Evolutionary conservation across 2,888 invertebrate genomes (phyloP).

Genomic region (Mesoligia furuncula): DNA sequence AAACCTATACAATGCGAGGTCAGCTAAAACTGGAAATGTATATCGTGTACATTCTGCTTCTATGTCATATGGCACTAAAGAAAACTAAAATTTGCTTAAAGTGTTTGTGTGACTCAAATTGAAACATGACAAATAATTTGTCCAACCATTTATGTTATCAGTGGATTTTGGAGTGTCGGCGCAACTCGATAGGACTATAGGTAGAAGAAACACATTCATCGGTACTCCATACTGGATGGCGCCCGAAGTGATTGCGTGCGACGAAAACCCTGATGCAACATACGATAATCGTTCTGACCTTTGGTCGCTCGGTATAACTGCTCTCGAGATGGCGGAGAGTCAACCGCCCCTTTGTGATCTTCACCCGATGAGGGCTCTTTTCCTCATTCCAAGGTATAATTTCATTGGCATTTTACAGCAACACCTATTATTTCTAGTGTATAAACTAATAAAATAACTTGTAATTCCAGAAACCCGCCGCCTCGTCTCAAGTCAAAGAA

Average conservation of each 20-base stretch:
- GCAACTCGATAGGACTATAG: slow-evolving; percentile 99
- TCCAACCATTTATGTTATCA: slow-evolving; percentile 76
- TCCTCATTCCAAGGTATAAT: slow-evolving; percentile 95
- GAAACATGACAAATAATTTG: slow-evolving; percentile 21
- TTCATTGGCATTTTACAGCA: neutral
- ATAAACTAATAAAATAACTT: slow-evolving; percentile 2
- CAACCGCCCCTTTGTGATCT: slow-evolving; percentile 99
- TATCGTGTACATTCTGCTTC: slow-evolving; percentile 1
- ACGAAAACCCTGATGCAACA: slow-evolving; percentile 99
- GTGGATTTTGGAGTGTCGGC: slow-evolving; percentile 99
- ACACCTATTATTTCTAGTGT: neutral
- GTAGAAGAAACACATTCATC: slow-evolving; percentile 99
- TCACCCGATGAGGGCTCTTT: slow-evolving; percentile 99
- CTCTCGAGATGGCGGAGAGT: slow-evolving; percentile 99
- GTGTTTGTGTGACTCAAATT: slow-evolving; percentile 1
- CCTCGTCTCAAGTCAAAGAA: slow-evolving; percentile 99
- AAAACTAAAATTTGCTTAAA: neutral
- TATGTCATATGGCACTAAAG: neutral
- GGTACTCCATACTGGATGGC: slow-evolving; percentile 99
- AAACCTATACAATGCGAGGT: neutral
- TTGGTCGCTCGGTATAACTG: slow-evolving; percentile 98
- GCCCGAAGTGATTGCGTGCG: slow-evolving; percentile 99
- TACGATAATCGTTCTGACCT: slow-evolving; percentile 99
- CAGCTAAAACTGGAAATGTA: neutral
- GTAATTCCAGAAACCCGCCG: slow-evolving; percentile 95